Evolutionary conservation across 30 jellyfish, hydroid and myxozoan genomes (phyloP).

Genomic region (Aurelia aurita complex sp. Pacific): DNA sequence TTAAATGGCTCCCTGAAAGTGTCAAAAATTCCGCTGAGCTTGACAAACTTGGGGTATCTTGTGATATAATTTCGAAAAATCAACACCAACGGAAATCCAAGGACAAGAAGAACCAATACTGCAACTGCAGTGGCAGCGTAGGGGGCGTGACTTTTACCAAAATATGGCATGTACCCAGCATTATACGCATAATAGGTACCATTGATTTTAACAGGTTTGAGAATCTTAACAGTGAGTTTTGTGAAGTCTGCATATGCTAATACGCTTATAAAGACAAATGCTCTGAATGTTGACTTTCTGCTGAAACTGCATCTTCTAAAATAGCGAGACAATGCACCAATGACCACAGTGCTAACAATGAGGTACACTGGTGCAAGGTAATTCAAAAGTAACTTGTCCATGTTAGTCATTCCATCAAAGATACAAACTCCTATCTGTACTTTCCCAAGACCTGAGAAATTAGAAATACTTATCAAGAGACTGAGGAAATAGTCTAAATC

Average conservation of each 20-base stretch:
- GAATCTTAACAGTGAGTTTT: conserved; percentile 32
- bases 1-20: conserved; percentile 50
- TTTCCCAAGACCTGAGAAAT: conserved; percentile 58
- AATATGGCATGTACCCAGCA: conserved; percentile 54
- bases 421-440: conserved; percentile 43
- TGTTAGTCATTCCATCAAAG: conserved; percentile 47
- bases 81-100: conserved; percentile 45
- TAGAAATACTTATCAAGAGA: conserved; percentile 32
- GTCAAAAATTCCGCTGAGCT: conserved; percentile 38
- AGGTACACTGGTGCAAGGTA: conserved; percentile 63
- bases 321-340: conserved; percentile 36
- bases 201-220: conserved; percentile 25
- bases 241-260: conserved; percentile 52
- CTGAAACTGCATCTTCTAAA: conserved; percentile 9
- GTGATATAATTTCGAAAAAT: conserved; percentile 15
- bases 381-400: conserved; percentile 56
- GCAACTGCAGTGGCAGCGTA: conserved; percentile 22
- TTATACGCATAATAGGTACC: conserved; percentile 5
- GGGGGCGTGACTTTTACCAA: conserved; percentile 38
- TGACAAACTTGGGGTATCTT: conserved; percentile 8
- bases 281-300: conserved; percentile 32
- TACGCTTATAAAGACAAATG: conserved; percentile 54
- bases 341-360: conserved; percentile 17
- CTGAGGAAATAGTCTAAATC: conserved; percentile 22
- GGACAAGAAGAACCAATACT: conserved; percentile 2